Evolutionary conservation across 2,888 invertebrate species (phyloP), one percentile per base, ranked within the genome.

Genomic region (Chloroclysta siterata): DNA sequence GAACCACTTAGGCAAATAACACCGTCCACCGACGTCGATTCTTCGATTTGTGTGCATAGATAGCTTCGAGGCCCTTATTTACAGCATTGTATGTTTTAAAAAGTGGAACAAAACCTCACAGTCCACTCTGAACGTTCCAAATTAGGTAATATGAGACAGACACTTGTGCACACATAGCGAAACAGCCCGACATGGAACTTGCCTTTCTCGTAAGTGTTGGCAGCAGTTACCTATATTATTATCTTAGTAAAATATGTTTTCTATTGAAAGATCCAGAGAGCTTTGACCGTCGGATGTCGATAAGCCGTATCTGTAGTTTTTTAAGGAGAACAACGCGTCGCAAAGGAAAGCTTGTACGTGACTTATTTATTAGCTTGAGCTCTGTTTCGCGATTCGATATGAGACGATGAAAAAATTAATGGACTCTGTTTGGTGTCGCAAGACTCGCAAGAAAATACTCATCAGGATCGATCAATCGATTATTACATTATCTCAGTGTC

Each of bases 301-400:
- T 90, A 87, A 90, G 86, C 80, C 67, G 81, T 78, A 76, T 17
- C 46, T 46, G 17, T 78, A 73, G 77, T 79, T 86, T 88, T 85
- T 76, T 79, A 84, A 84, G 81, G 77, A 58, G 51, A 72, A 73
- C 75, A 72, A 75, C 76, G 68, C 71, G 71, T 75, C 72, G 74
- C 78, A 75, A 88, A 88, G 90, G 90, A 90, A 83, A 85, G 84
- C 72, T 17, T 70, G 82, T 84, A 88, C 89, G 89, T 89, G 90
- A 88, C 87, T 87, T 85, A 87, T 84, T 80, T 84, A 76, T 81
- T 79, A 77, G 75, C 74, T 63, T 56, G 65, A 66, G 66, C 66
- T 41, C 46, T 48, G 52, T 39, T 58, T 55, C 46, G 36, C 56
- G 33, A 66, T 60, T 67, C 56, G 47, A 76, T 75, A 71, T 70